Base-by-base conservation (phyloP, 2,113 vertebrate genomes). In the Heterotilapia buettikoferi region DNA sequence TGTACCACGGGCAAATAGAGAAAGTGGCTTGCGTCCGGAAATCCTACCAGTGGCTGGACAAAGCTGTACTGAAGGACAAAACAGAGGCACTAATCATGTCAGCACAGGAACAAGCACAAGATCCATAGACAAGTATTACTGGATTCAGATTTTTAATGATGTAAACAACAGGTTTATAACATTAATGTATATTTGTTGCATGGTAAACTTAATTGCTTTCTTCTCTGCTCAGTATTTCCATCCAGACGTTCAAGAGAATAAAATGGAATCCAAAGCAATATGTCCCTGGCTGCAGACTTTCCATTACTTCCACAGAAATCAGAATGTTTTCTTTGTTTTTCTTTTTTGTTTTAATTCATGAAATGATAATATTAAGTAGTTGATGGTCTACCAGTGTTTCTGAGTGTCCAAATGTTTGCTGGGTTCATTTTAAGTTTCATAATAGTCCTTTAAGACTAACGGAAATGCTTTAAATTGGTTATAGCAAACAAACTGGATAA, bases 21-120 rank as follows among this genome's bases (percentile, higher is more conserved):
- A 36, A 63, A 63, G 2, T 63, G 59, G 59, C 6, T 3, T 33
- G 18, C 31, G 36, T 36, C 31, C 0, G 2, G 59, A 63, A 63
- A 36, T 63, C 59, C 31, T 63, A 63, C 31, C 18, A 63, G 31
- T 63, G 31, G 31, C 1, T 63, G 59, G 18, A 63, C 31, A 36
- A 36, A 63, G 61, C 61, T 36, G 31, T n/a, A n/a, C 31, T 1
- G 2, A 66, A 36, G 31, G 31, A 66, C 61, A 66, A 36, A 66
- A 66, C 9, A 66, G 31, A 66, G 31, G 31, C 61, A 66, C 0
- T 66, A 66, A 66, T 66, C 31, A 66, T 38, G 10, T n/a, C 31
- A n/a, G 31, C 31, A 66, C 61, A 38, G 61, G 61, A 0, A 66
- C 61, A 66, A n/a, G 2, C 31, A n/a, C 31, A 0, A 0, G 2